A percentile compares a stretch with the other conserved stretches of the same genome.
These are phyloP conservation scores for Poeciliopsis prolifica DNA, from an alignment of 2,113 vertebrate genomes.

Conservation along the genomic window DNA sequence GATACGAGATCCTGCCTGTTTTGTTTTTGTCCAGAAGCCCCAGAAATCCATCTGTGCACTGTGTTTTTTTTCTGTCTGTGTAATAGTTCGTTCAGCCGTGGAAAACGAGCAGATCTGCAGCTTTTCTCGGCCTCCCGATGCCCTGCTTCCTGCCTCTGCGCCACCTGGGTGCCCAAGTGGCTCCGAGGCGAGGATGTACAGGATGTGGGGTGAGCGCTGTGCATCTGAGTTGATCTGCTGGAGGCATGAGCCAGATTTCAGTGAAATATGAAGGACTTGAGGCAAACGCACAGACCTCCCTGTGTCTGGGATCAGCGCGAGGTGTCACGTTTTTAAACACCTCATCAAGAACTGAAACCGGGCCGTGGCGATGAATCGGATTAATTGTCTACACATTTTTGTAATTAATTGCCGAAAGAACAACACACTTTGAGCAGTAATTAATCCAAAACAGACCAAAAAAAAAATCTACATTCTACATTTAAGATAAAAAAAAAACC, in stretches of 20 bases:
- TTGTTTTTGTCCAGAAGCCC: neutral
- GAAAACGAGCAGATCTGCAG: constrained; percentile 38
- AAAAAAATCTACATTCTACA: no score
- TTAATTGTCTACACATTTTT: no score
- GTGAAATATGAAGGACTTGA: constrained; percentile 28
- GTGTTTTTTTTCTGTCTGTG: constrained; percentile 37
- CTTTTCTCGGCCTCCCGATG: constrained; percentile 48
- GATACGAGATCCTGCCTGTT: constrained; percentile 37
- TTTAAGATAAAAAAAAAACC: no score
- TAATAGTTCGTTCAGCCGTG: constrained; percentile 71
- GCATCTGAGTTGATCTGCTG: constrained; percentile 48
- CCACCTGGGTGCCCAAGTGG: constrained; percentile 79
- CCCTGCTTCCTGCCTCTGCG: constrained; percentile 43
- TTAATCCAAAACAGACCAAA: no score
- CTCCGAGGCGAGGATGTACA: constrained; percentile 71
- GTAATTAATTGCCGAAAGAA: no score
- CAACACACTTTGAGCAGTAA: no score
- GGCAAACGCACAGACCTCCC: constrained; percentile 7
- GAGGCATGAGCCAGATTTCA: constrained; percentile 65
- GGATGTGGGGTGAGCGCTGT: constrained; percentile 25
- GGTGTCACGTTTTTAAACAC: constrained; percentile 9
- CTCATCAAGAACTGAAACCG: constrained; percentile 6
- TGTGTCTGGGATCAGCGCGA: neutral
- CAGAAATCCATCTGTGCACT: constrained; percentile 77
- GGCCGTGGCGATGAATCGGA: no score